These are phyloP conservation scores for Buathra laborator DNA, from an alignment of 2,888 invertebrate genomes.

Conservation along the genomic window DNA sequence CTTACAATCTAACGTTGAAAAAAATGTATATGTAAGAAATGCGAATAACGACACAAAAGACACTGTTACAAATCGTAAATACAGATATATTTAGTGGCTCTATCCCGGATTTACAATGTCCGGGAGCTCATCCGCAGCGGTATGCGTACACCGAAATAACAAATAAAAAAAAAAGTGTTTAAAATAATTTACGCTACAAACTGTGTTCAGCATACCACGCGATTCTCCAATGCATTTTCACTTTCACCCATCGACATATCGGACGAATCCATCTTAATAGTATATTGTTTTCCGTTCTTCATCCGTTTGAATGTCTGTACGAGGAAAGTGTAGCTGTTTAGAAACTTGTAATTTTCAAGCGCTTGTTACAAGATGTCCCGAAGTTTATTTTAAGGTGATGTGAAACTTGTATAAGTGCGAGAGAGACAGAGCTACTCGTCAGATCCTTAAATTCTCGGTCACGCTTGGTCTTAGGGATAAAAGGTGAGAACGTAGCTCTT, in stretches of 20 bases:
- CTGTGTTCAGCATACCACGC: constrained; percentile 21
- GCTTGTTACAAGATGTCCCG: not conserved
- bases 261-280: constrained; percentile 32
- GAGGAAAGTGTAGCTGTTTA: constrained; percentile 33
- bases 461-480: too few relatives aligned
- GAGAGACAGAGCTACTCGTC: too few relatives aligned
- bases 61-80: constrained; percentile 54
- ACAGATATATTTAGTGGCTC: constrained; percentile 51
- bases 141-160: constrained; percentile 46
- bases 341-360: not conserved
- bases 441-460: too few relatives aligned
- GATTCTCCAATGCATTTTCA: constrained; percentile 15
- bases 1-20: not conserved
- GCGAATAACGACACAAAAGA: constrained; percentile 12
- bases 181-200: constrained; percentile 28
- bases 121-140: constrained; percentile 28
- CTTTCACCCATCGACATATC: not conserved
- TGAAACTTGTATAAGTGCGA: too few relatives aligned
- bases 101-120: constrained; percentile 28
- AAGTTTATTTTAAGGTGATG: too few relatives aligned
- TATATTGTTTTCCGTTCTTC: constrained; percentile 24
- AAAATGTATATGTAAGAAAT: not conserved
- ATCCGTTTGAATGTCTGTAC: constrained; percentile 17
- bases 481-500: too few relatives aligned
- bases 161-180: constrained; percentile 1